Evolutionary conservation across 2,113 vertebrate species (phyloP).

Genomic region (Accipiter virgatus): DNA sequence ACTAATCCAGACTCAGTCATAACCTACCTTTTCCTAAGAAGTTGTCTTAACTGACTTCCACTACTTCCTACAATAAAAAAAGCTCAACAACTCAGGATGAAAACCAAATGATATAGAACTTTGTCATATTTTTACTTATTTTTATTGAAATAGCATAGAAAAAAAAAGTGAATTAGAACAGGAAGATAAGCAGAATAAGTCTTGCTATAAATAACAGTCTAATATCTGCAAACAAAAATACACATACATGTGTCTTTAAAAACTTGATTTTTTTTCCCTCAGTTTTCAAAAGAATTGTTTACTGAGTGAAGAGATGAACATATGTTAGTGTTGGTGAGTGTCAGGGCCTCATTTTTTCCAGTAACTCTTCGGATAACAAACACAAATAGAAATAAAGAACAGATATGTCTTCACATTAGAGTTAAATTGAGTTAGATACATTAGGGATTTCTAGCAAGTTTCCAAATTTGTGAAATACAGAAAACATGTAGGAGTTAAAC

Average conservation of each 20-base stretch:
- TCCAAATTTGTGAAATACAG: neutral
- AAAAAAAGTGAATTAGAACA: too few species aligned
- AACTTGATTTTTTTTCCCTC: too few species aligned
- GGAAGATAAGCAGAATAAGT: too few species aligned
- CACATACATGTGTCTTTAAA: too few species aligned
- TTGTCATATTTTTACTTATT: too few species aligned
- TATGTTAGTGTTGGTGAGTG: too few species aligned
- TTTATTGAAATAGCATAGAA: too few species aligned
- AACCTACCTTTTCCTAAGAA: neutral
- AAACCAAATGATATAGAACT: neutral
- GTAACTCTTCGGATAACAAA: neutral
- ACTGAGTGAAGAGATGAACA: too few species aligned
- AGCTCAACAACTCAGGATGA: neutral
- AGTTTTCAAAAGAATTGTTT: too few species aligned
- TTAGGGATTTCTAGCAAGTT: neutral
- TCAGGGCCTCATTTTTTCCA: too few species aligned
- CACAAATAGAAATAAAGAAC: neutral
- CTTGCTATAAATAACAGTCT: too few species aligned
- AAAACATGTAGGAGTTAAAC: neutral
- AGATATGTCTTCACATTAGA: neutral
- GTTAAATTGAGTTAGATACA: neutral
- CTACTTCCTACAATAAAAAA: neutral
- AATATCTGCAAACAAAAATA: too few species aligned
- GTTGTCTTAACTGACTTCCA: neutral
- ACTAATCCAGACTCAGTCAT: neutral